Evolutionary conservation across 2,888 invertebrate species (phyloP).

Genomic region (Gryllus longicercus): DNA sequence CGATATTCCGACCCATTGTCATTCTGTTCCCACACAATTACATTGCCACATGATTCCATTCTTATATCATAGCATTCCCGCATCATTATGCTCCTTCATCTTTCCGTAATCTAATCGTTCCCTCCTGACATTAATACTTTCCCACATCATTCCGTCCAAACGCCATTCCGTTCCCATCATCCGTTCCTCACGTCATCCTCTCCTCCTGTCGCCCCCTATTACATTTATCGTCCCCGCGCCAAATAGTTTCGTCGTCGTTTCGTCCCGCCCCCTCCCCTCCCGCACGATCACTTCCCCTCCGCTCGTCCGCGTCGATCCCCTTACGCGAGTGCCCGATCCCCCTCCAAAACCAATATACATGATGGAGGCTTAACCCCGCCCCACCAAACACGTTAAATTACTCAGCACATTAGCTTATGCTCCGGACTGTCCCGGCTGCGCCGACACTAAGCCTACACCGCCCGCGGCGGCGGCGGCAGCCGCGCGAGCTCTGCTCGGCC

Average conservation of each 20-base stretch:
- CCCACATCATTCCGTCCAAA: too few species aligned
- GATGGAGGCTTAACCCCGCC: constrained; percentile 17
- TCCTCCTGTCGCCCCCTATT: not conserved
- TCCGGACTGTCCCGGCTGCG: not conserved
- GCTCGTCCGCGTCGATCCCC: not conserved
- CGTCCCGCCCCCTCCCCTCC: not conserved
- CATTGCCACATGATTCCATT: too few species aligned
- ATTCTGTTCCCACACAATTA: too few species aligned
- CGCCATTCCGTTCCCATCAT: not conserved
- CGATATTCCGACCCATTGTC: too few species aligned
- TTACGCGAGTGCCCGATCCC: not conserved
- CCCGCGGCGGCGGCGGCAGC: not conserved
- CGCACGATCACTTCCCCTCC: not conserved
- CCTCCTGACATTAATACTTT: too few species aligned
- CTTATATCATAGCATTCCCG: too few species aligned
- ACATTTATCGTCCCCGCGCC: not conserved
- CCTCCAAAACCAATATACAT: not conserved
- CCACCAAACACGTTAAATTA: constrained; percentile 17
- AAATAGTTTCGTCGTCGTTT: not conserved
- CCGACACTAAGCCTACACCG: not conserved
- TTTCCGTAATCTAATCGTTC: too few species aligned
- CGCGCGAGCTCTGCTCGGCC: too few species aligned
- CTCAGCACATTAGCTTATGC: constrained; percentile 7
- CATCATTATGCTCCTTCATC: too few species aligned
- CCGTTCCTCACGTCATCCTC: not conserved